Percentiles rank a stretch among this genome's conserved stretches.
These are phyloP conservation scores for Brenthis hecate DNA, from an alignment of 2,888 invertebrate species.

Conservation along the genomic window DNA sequence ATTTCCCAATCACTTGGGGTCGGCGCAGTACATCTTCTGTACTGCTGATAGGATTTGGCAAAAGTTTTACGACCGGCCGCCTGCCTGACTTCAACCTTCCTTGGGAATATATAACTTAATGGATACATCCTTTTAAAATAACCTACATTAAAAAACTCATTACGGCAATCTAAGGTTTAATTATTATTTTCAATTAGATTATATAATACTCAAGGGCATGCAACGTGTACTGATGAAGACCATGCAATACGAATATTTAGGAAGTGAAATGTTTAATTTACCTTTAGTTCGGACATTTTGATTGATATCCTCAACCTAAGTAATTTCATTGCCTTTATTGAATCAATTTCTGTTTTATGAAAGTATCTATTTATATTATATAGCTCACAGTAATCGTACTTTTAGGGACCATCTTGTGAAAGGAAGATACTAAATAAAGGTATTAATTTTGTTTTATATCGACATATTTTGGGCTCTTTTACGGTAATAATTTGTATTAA, in stretches of 20 bases:
- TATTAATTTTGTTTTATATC: conserved; percentile 1
- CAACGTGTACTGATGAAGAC: too few species aligned
- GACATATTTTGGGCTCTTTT: background rate
- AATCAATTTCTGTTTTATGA: conserved; percentile 9
- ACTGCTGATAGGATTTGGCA: too few species aligned
- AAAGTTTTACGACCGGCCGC: too few species aligned
- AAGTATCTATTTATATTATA: background rate
- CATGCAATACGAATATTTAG: background rate
- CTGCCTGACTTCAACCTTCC: too few species aligned
- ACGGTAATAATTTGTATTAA: background rate
- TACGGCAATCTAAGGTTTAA: too few species aligned
- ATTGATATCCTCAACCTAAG: conserved; percentile 10
- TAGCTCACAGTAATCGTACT: background rate
- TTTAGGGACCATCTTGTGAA: conserved; percentile 9
- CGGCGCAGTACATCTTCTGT: too few species aligned
- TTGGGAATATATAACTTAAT: too few species aligned
- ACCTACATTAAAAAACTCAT: too few species aligned
- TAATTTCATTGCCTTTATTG: conserved; percentile 14
- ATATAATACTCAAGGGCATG: too few species aligned
- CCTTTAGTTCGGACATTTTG: conserved; percentile 1
- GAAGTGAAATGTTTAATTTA: background rate
- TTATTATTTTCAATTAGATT: too few species aligned
- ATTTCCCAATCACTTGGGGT: too few species aligned
- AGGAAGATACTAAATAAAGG: conserved; percentile 6
- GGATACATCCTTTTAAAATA: too few species aligned